These are phyloP conservation scores for Ophonus ardosiacus DNA, from an alignment of 2,888 invertebrate species.

Conservation along the genomic window DNA sequence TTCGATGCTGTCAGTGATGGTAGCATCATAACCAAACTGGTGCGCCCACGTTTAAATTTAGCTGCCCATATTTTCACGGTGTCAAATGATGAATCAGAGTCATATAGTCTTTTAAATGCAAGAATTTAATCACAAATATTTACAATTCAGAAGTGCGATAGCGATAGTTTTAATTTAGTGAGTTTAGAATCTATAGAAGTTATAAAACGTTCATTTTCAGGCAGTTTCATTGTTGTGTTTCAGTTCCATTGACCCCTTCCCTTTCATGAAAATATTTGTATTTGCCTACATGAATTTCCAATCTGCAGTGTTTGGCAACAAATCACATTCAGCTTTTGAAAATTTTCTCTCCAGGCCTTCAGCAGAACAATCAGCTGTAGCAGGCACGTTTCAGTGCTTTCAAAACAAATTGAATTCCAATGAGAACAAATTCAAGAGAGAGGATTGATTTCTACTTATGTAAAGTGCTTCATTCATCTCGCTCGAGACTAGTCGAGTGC, in stretches of 20 bases:
- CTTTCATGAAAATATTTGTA: neutral
- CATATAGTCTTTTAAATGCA: too few relatives aligned
- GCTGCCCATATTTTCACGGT: too few relatives aligned
- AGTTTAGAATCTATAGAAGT: too few relatives aligned
- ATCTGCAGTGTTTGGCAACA: neutral
- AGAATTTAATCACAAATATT: too few relatives aligned
- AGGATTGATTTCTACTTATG: slow-evolving; percentile 63
- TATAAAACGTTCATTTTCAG: too few relatives aligned
- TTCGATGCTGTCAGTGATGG: too few relatives aligned
- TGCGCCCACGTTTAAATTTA: too few relatives aligned
- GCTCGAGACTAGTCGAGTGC: neutral
- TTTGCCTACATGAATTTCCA: neutral
- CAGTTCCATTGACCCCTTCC: neutral
- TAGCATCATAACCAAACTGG: too few relatives aligned
- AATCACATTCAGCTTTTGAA: neutral
- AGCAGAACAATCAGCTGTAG: slow-evolving; percentile 35
- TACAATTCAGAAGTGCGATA: too few relatives aligned
- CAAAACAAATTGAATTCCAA: slow-evolving; percentile 62
- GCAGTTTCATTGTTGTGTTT: too few relatives aligned
- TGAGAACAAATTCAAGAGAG: slow-evolving; percentile 55
- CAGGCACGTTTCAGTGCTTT: slow-evolving; percentile 55
- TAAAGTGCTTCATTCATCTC: slow-evolving; percentile 62
- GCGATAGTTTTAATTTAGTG: too few relatives aligned
- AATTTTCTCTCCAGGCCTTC: neutral
- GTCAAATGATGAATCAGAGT: too few relatives aligned